Percentiles rank a stretch among this genome's conserved stretches.
phyloP scores from a whole-genome alignment of 2,113 vertebrate species.

The Perca schrenkii region DNA sequence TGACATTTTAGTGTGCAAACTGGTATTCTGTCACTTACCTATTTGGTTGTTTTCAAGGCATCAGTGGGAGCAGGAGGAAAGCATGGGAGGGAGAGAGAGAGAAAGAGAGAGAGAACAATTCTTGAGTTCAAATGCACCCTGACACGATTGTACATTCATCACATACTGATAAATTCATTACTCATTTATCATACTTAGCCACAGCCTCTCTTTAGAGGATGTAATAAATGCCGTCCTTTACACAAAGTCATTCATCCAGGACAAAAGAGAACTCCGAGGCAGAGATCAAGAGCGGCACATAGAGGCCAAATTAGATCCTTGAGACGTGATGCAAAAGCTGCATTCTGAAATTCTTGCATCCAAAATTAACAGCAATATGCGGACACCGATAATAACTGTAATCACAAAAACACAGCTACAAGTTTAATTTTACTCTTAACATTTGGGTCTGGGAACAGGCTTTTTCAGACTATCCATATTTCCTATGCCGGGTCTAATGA shows the following conservation, averaged over 20 bases:
- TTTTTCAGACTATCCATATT: neutral
- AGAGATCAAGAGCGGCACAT: slow-evolving; percentile 33
- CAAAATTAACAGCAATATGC: neutral
- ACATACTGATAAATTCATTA: slow-evolving; percentile 67
- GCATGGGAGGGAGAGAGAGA: slow-evolving; percentile 25
- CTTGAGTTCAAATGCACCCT: slow-evolving; percentile 65
- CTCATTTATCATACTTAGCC: slow-evolving; percentile 77
- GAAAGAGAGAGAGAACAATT: slow-evolving; percentile 1
- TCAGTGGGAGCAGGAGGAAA: slow-evolving; percentile 18
- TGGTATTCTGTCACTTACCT: slow-evolving; percentile 77
- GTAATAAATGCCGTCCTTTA: slow-evolving; percentile 71
- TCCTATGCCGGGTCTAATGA: neutral
- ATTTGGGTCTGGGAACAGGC: neutral
- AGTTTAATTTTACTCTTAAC: neutral
- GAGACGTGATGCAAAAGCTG: neutral
- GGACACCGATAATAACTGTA: rapidly evolving
- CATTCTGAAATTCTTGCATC: neutral
- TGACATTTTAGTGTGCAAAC: slow-evolving; percentile 57
- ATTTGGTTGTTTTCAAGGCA: slow-evolving; percentile 66
- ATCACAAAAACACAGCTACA: neutral
- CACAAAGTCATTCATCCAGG: slow-evolving; percentile 67
- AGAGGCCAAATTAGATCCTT: neutral
- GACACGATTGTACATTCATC: slow-evolving; percentile 60
- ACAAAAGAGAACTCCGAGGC: slow-evolving; percentile 19
- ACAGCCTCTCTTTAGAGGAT: slow-evolving; percentile 52